phyloP scores from a whole-genome alignment of 1,140 invertebrate genomes.

The Melipona quadrifasciata region DNA sequence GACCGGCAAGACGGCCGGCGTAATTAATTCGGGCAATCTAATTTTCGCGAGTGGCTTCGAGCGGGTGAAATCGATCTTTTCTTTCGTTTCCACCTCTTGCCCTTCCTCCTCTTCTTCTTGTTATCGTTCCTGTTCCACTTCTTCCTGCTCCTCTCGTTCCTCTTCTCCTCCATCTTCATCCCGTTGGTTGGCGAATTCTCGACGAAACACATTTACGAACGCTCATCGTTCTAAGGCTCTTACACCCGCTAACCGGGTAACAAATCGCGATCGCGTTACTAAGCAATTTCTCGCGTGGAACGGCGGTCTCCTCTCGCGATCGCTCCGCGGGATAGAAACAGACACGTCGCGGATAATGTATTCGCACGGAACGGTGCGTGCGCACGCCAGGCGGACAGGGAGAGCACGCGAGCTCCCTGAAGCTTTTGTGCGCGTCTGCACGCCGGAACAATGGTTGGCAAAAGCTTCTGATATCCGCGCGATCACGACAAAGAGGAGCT shows the following conservation, averaged over 20 bases:
- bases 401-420: neutral
- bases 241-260: neutral
- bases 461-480: conserved; percentile 60
- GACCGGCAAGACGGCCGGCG: neutral
- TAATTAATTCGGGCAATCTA: conserved; percentile 33
- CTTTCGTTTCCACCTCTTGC: neutral
- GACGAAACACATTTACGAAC: neutral
- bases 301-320: neutral
- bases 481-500: conserved; percentile 65
- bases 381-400: conserved; percentile 22
- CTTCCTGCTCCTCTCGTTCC: neutral
- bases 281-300: conserved; percentile 43
- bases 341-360: conserved; percentile 40
- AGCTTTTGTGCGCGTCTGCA: conserved; percentile 43
- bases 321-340: conserved; percentile 9
- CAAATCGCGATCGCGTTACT: conserved; percentile 45
- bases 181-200: neutral
- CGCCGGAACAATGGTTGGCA: conserved; percentile 60
- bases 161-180: too few species aligned
- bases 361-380: conserved; percentile 48
- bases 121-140: too few species aligned
- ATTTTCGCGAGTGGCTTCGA: conserved; percentile 5
- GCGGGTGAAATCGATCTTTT: neutral
- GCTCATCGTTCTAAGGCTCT: neutral
- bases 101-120: too few species aligned